Evolutionary conservation across 2,888 invertebrate species (phyloP).

Genomic region (Imbricaverruca yamaguchii): DNA sequence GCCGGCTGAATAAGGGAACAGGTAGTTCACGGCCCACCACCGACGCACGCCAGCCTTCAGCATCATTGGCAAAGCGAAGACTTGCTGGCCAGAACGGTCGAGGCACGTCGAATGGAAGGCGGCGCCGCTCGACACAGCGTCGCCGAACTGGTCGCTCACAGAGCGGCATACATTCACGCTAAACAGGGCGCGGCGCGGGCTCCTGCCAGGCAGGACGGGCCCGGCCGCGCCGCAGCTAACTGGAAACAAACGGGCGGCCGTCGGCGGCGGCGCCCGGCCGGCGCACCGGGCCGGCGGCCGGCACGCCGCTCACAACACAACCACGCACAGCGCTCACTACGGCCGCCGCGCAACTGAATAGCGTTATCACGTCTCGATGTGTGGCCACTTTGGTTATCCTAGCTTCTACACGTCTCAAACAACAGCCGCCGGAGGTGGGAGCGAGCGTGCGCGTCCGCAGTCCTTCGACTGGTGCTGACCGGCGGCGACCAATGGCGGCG

Average conservation of each 20-base stretch:
- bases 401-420: background rate
- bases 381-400: slow-evolving; percentile 14
- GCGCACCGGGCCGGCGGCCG: background rate
- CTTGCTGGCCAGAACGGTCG: background rate
- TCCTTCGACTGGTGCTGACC: too few species aligned
- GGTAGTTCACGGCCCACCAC: too few species aligned
- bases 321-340: background rate
- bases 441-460: too few species aligned
- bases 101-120: slow-evolving; percentile 9
- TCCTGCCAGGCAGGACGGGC: too few species aligned
- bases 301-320: background rate
- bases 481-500: too few species aligned
- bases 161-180: background rate
- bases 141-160: background rate
- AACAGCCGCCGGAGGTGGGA: too few species aligned
- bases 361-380: background rate
- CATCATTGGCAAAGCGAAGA: too few species aligned
- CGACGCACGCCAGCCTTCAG: too few species aligned
- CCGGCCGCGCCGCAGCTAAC: too few species aligned
- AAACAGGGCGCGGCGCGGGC: too few species aligned
- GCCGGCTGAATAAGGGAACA: too few species aligned
- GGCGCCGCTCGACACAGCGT: background rate
- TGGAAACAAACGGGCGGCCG: background rate
- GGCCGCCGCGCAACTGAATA: slow-evolving; percentile 14
- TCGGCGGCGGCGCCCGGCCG: background rate